Percentiles rank a stretch among this genome's conserved stretches.
Conservation (phyloP, 2,113 vertebrate genomes). For the Cinclus mexicanus region DNA sequence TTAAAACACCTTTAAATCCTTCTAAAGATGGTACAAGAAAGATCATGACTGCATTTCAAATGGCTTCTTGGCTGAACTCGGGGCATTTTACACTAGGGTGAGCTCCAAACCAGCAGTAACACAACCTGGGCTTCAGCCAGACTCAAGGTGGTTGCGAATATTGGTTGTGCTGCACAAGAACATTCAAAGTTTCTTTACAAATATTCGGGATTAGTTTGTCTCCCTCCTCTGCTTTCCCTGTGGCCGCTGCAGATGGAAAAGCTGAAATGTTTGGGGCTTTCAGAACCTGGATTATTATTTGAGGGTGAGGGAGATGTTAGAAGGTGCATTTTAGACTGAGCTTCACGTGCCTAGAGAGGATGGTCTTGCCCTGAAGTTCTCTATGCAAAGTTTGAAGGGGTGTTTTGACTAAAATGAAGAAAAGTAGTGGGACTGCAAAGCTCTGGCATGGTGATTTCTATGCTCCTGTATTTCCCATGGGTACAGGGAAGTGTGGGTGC, state of each 20-base stretch:
- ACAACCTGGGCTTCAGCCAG: background rate
- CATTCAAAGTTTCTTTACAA: background rate
- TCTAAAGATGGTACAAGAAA: background rate
- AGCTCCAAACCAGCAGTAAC: background rate
- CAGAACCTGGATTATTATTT: background rate
- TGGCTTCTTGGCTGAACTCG: rapidly evolving
- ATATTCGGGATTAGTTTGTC: background rate
- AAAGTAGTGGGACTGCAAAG: background rate
- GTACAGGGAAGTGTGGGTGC: background rate
- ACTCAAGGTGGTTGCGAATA: background rate
- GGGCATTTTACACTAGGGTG: background rate
- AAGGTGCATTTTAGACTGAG: background rate
- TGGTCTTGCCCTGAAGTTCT: background rate
- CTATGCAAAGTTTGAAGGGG: background rate
- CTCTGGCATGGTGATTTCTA: background rate
- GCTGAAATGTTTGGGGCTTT: background rate
- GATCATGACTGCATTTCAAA: background rate
- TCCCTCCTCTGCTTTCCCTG: background rate
- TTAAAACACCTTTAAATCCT: background rate
- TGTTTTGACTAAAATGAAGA: background rate
- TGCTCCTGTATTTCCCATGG: background rate
- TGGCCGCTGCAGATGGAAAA: background rate
- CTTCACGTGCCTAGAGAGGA: background rate
- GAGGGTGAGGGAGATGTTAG: background rate
- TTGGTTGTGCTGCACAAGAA: background rate